A percentile compares a stretch with the other conserved stretches of the same genome.
Evolutionary conservation across 92 coral and sea anemone genomes (phyloP).

Genomic region (Palythoa caribaeorum): DNA sequence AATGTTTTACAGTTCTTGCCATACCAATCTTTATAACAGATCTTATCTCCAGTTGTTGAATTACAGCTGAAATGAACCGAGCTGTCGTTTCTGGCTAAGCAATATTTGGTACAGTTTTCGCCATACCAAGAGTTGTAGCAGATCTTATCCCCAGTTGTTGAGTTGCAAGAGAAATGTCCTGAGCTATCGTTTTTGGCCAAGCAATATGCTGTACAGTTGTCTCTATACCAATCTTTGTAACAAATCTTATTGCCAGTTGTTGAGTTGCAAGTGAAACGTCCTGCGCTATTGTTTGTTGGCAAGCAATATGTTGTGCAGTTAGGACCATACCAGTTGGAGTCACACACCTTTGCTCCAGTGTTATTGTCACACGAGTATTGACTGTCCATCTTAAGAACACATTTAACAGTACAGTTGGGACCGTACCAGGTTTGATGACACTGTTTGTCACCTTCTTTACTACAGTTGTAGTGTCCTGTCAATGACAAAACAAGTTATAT

Average conservation of each 20-base stretch:
- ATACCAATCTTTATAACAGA: constrained; percentile 64
- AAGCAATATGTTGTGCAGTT: constrained; percentile 47
- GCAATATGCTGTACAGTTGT: constrained; percentile 68
- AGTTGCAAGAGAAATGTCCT: constrained; percentile 38
- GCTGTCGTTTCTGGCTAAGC: constrained; percentile 13
- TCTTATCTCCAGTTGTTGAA: constrained; percentile 52
- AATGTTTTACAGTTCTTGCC: constrained; percentile 47
- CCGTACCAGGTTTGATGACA: constrained; percentile 83
- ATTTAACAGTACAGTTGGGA: constrained; percentile 66
- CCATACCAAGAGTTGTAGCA: constrained; percentile 72
- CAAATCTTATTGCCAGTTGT: constrained; percentile 61
- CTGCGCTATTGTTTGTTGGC: constrained; percentile 55
- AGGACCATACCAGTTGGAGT: not conserved
- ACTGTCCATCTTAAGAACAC: constrained; percentile 59
- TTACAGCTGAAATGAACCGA: constrained; percentile 28
- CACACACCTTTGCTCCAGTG: constrained; percentile 70
- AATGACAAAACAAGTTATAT: constrained; percentile 3
- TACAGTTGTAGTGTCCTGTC: constrained; percentile 78
- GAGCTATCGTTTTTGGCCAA: not conserved
- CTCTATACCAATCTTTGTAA: constrained; percentile 39
- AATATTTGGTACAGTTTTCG: constrained; percentile 34
- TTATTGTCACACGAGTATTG: constrained; percentile 66
- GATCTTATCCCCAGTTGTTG: constrained; percentile 57
- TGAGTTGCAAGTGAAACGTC: constrained; percentile 71
- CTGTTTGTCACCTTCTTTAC: constrained; percentile 60